Evolutionary conservation across 2,888 invertebrate genomes (phyloP).

Genomic region (Bimastos eiseni): DNA sequence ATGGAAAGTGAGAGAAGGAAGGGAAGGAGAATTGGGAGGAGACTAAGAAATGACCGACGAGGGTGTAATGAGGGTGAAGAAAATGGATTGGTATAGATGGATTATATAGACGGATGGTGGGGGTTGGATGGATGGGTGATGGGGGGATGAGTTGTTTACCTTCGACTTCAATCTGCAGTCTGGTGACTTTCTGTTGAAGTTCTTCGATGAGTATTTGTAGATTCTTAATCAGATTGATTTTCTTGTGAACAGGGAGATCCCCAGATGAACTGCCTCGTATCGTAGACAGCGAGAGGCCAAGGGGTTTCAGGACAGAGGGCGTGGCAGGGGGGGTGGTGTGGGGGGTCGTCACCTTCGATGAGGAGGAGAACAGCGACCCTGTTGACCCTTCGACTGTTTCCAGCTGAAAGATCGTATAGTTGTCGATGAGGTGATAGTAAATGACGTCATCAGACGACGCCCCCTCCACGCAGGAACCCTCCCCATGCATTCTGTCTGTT

Average conservation of each 20-base stretch:
- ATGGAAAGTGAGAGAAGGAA: no score
- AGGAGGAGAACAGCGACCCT: no score
- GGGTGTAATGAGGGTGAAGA: not conserved
- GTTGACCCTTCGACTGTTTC: slow-evolving; percentile 26
- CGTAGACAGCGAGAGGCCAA: not conserved
- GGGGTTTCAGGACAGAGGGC: not conserved
- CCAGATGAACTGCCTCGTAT: not conserved
- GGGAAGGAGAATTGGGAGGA: no score
- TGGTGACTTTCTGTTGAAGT: slow-evolving; percentile 28
- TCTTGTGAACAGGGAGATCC: slow-evolving; percentile 31
- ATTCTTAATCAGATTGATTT: slow-evolving; percentile 33
- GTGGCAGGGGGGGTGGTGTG: not conserved
- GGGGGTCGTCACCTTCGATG: not conserved
- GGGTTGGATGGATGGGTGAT: not conserved
- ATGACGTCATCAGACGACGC: slow-evolving; percentile 25
- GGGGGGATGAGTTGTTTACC: slow-evolving; percentile 15
- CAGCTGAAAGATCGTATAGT: slow-evolving; percentile 34
- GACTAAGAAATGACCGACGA: no score
- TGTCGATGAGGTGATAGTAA: slow-evolving; percentile 38
- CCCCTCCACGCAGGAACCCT: not conserved
- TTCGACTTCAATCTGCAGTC: slow-evolving; percentile 30
- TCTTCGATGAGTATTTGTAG: slow-evolving; percentile 33
- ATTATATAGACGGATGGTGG: not conserved
- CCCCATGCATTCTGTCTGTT: not conserved
- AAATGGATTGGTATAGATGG: no score